These are phyloP conservation scores for Sebastes fasciatus DNA, from an alignment of 2,113 vertebrate genomes.

Conservation along the genomic window DNA sequence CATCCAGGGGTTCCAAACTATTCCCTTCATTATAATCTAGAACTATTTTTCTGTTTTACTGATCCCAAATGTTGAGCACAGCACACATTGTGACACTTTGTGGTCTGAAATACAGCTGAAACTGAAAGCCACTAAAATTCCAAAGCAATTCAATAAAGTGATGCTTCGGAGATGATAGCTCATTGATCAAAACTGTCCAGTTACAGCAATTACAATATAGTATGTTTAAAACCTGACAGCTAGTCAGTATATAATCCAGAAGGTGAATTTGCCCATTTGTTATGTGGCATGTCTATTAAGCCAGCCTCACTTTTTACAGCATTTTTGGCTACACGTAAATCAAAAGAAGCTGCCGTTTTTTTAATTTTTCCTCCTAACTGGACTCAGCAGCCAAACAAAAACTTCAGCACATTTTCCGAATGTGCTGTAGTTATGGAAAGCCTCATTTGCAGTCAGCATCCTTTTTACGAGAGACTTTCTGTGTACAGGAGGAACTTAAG, in stretches of 20 bases:
- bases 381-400: conserved; percentile 1
- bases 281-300: not conserved
- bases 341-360: conserved; percentile 3
- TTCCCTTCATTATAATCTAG: not conserved
- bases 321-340: not conserved
- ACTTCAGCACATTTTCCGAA: not conserved
- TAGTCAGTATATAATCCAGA: not conserved
- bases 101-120: not conserved
- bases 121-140: not conserved
- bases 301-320: not conserved
- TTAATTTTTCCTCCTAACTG: not conserved
- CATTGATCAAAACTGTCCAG: not conserved
- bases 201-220: not conserved
- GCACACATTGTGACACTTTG: not conserved
- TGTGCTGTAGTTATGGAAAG: not conserved
- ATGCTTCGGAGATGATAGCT: not conserved
- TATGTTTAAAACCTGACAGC: not conserved
- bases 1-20: not conserved
- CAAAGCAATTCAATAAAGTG: not conserved
- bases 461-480: not conserved
- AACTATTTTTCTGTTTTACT: not conserved
- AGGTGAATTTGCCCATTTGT: not conserved
- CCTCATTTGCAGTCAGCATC: not conserved
- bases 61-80: not conserved
- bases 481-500: conserved; percentile 12